Conservation (phyloP, 2,888 invertebrate species). For the Laspeyria flexula region DNA sequence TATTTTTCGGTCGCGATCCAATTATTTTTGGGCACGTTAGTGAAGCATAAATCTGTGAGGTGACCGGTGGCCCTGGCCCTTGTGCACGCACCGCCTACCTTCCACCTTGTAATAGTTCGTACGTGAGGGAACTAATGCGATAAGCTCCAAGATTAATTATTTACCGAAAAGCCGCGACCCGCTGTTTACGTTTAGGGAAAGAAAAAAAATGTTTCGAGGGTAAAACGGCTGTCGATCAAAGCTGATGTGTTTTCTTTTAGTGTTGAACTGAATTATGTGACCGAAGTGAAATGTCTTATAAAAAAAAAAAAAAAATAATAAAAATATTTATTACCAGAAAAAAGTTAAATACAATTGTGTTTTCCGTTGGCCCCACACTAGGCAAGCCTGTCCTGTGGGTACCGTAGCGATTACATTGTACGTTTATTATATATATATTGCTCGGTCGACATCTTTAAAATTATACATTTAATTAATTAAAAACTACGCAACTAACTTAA, state of each 20-base stretch:
- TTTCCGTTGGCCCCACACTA: no score
- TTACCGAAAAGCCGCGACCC: conserved; percentile 32
- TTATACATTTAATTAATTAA: no score
- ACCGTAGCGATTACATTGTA: no score
- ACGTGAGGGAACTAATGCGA: conserved; percentile 60
- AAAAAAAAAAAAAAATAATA: no score
- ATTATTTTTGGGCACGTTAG: conserved; percentile 83
- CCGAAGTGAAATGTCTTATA: no score
- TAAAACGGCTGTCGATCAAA: conserved; percentile 14
- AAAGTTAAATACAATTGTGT: no score
- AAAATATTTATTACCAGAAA: no score
- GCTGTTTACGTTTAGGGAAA: conserved; percentile 36
- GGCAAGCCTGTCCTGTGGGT: no score
- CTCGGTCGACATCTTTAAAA: no score
- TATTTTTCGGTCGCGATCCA: conserved; percentile 82
- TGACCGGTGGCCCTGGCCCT: conserved; percentile 30
- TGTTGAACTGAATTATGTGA: no score
- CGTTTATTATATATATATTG: no score
- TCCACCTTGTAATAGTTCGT: conserved; percentile 55
- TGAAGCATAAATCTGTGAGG: conserved; percentile 73
- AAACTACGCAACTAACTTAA: no score
- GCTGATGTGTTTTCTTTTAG: background rate
- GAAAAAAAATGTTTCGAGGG: conserved; percentile 28
- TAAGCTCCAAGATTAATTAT: conserved; percentile 63
- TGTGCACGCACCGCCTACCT: conserved; percentile 52